Base-by-base conservation (phyloP, 2,888 invertebrate species). In the Sarcophaga rosellei region DNA sequence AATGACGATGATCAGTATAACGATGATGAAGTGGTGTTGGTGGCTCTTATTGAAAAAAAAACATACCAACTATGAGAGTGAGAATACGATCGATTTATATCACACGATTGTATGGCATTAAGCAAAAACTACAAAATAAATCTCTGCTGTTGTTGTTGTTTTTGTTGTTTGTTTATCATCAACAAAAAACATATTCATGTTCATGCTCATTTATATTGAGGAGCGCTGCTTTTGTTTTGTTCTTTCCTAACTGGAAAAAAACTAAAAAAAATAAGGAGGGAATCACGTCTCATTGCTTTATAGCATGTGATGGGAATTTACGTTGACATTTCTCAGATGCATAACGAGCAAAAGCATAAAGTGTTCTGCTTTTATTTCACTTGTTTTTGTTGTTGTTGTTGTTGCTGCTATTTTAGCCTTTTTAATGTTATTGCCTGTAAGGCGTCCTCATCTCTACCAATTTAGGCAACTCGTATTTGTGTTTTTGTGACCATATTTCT, bases 241-340 rank as follows among this genome's bases (percentile, higher is more conserved):
- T 53, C 17, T 53, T 53, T 53, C 17, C 53, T 53, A 15, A 15
- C 17, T 53, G 4, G 3, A 15, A 15, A 66, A 66, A n/a, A 66
- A 66, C 20, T 10, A 44, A n/a, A n/a, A 4, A 66, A 45, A 66
- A 35, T 21, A 47, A n/a, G 57, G 23, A 84, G 86, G 86, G 86
- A 85, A 88, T 88, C 88, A 88, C 88, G 88, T 88, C 87, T 80
- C 85, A 87, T 82, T 84, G 86, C 81, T 63, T 82, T 86, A 68
- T 85, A 88, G 85, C 89, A 88, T 88, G 87, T 88, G 88, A 88
- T 89, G 88, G 87, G 88, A 89, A 89, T 89, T 85, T 85, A 79
- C 87, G 81, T 88, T 88, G 89, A 88, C 87, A 88, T 88, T 88
- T 86, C 87, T 86, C 87, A 85, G 86, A 88, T 88, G 87, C 88